Conservation (phyloP, 2,888 invertebrate genomes). For the Holacanthella duospinosa region DNA sequence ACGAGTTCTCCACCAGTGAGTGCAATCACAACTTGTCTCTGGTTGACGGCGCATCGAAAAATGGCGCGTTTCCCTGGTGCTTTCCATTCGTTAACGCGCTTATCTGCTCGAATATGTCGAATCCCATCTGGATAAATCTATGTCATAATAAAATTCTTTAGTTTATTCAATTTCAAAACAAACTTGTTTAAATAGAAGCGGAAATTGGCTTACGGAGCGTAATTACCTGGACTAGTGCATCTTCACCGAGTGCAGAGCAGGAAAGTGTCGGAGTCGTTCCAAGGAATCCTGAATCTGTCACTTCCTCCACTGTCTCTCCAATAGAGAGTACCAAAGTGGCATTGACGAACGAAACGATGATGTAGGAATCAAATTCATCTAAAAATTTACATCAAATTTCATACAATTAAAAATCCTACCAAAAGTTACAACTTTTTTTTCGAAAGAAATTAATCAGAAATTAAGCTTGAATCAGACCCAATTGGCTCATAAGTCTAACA, state of each 20-base stretch:
- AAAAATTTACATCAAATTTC: constrained; percentile 39
- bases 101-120: constrained; percentile 93
- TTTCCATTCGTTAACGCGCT: constrained; percentile 98
- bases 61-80: constrained; percentile 95
- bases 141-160: constrained; percentile 25
- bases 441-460: constrained; percentile 8
- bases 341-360: constrained; percentile 97
- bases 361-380: constrained; percentile 98
- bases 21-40: constrained; percentile 95
- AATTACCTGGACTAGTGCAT: constrained; percentile 85
- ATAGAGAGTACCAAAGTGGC: constrained; percentile 97
- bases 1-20: constrained; percentile 94
- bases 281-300: constrained; percentile 96
- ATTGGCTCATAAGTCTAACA: constrained; percentile 36
- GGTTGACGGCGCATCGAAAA: constrained; percentile 95
- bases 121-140: constrained; percentile 96
- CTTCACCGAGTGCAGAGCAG: constrained; percentile 93
- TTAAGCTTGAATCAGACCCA: constrained; percentile 10
- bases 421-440: background rate
- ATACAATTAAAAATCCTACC: background rate
- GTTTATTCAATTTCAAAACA: background rate
- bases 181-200: too few species aligned
- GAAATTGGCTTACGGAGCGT: too few species aligned
- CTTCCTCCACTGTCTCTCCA: constrained; percentile 99
- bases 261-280: constrained; percentile 98